Base-by-base conservation (phyloP, 1,140 invertebrate species). In the Eciton burchellii region DNA sequence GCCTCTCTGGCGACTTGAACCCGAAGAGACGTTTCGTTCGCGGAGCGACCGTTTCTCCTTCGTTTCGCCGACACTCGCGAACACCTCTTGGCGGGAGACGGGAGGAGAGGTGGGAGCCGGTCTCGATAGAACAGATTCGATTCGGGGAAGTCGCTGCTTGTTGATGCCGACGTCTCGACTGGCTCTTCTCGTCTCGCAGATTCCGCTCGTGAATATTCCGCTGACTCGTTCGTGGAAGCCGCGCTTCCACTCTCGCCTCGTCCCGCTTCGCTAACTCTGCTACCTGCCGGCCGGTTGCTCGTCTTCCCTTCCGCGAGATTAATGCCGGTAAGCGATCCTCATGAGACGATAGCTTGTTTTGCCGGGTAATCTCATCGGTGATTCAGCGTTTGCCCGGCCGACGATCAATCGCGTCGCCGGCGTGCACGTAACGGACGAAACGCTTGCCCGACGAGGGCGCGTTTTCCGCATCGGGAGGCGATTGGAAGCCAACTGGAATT, bases 301-400 rank as follows among this genome's bases (percentile, higher is more conserved):
- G 85, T 85, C 83, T 74, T 35, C 16, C 16, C 26, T 12, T n/a
- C 43, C 77, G 84, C 76, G 85, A 68, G 79, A 87, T 83, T 41
- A 54, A 66, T 12, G 12, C 21, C 35, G 47, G 84, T 71, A 85
- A 86, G 57, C 79, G 84, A 86, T 85, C 79, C 72, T 82, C 79
- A 59, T 66, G 79, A 65, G 71, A 85, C 71, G 68, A 76, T 82
- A 72, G 26, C 41, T 79, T 57, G 74, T 68, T 79, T 68, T 70
- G 47, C 35, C 45, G 60, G 1, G 49, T 79, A 70, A 70, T 79
- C 74, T 70, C 74, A 79, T 79, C 49, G 24, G 70, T 79, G 74
- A 79, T 70, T 79, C 74, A 79, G 74, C 74, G 49, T 29, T 79
- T 68, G 24, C 8, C 19, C 21, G 29, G 26, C n/a, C 49, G 63